Evolutionary conservation across 2,113 vertebrate species (phyloP).

Genomic region (Neoarius graeffei): DNA sequence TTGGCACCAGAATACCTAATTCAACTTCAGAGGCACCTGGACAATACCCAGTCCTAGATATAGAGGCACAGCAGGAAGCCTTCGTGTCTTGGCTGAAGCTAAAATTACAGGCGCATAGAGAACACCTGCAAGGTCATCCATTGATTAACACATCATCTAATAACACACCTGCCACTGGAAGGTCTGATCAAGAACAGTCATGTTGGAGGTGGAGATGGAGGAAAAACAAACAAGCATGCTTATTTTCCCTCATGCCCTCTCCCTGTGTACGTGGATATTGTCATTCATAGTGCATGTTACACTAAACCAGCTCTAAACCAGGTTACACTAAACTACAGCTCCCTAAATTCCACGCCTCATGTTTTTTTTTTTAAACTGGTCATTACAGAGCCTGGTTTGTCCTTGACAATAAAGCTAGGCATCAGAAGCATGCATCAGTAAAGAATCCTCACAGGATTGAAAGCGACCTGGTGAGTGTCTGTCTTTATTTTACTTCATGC

Average conservation of each 20-base stretch:
- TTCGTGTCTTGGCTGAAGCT: neutral
- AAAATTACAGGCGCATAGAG: slow-evolving; percentile 19
- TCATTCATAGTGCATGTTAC: neutral
- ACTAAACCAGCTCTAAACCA: neutral
- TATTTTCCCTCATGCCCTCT: neutral
- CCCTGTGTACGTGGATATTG: neutral
- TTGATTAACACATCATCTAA: slow-evolving; percentile 50
- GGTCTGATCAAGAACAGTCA: slow-evolving; percentile 27
- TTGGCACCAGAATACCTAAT: slow-evolving; percentile 2
- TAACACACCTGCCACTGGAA: slow-evolving; percentile 46
- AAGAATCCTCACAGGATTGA: slow-evolving; percentile 13
- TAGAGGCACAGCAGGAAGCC: neutral
- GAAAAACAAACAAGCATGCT: neutral
- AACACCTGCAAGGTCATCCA: slow-evolving; percentile 28
- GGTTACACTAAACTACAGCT: neutral
- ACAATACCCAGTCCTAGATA: neutral
- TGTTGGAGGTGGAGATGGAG: neutral
- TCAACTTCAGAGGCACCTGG: neutral
- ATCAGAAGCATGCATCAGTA: slow-evolving; percentile 1
- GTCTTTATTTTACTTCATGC: slow-evolving; percentile 17
- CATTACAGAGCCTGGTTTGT: slow-evolving; percentile 8
- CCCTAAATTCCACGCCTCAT: neutral
- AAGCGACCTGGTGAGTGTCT: slow-evolving; percentile 37
- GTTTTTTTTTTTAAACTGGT: neutral
- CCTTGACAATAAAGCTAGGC: slow-evolving; percentile 24